These are phyloP conservation scores for Pterostichus madidus DNA, from an alignment of 2,888 invertebrate species.

Conservation along the genomic window DNA sequence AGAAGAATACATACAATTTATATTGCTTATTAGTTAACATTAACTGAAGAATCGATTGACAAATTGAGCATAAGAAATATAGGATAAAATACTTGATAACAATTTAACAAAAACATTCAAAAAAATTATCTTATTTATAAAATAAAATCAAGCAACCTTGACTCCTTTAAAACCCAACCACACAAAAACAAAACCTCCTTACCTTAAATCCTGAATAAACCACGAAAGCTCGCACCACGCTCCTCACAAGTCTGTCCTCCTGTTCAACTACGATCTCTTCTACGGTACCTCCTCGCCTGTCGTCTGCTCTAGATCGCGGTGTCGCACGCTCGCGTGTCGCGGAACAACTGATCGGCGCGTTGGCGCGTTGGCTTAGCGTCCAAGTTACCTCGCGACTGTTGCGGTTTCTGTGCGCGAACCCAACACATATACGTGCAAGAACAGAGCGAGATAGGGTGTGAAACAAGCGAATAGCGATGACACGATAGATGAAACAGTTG, in stretches of 20 bases:
- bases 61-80: no score
- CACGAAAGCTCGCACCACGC: no score
- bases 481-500: background rate
- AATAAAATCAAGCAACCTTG: background rate
- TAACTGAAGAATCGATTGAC: no score
- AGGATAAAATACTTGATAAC: no score
- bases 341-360: constrained; percentile 28
- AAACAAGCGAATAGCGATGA: background rate
- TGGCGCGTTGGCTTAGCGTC: background rate
- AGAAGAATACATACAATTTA: no score
- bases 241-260: background rate
- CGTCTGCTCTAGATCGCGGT: constrained; percentile 35
- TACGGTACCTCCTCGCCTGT: background rate
- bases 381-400: constrained; percentile 30
- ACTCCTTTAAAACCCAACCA: no score
- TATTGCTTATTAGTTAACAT: no score
- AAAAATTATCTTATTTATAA: no score
- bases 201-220: no score
- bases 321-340: constrained; percentile 41
- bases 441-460: constrained; percentile 25
- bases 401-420: constrained; percentile 8
- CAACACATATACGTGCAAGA: constrained; percentile 15
- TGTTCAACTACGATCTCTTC: background rate
- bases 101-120: no score
- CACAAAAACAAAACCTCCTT: no score